A percentile compares a stretch with the other conserved stretches of the same genome.
Evolutionary conservation across 2,797 vertebrate species (phyloP).

Genomic region (Notolabrus celidotus): DNA sequence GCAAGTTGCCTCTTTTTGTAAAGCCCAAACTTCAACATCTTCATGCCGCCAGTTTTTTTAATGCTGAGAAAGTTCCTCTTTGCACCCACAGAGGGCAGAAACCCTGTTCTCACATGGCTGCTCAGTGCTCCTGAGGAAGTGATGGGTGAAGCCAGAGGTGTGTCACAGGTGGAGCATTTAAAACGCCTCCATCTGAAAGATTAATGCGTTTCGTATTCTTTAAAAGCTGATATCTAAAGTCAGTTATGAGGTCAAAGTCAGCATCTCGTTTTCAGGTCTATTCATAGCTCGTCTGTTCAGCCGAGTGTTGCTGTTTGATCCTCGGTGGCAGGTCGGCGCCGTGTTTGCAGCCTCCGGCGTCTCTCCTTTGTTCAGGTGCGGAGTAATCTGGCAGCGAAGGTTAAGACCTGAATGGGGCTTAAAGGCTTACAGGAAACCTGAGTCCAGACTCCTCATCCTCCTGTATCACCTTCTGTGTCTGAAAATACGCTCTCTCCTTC

Average conservation of each 20-base stretch:
- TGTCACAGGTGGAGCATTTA: too few species aligned
- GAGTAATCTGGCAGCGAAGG: slow-evolving; percentile 56
- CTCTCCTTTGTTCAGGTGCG: slow-evolving; percentile 43
- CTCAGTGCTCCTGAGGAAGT: too few species aligned
- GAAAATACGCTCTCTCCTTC: slow-evolving; percentile 17
- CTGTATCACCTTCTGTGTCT: slow-evolving; percentile 50
- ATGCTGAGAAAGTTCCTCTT: too few species aligned
- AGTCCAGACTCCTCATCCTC: slow-evolving; percentile 43
- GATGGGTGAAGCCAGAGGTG: too few species aligned
- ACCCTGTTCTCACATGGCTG: too few species aligned
- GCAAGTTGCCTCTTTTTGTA: too few species aligned
- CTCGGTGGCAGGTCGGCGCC: slow-evolving; percentile 16
- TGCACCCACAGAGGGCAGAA: too few species aligned
- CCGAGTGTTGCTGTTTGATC: slow-evolving; percentile 46
- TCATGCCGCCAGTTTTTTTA: too few species aligned
- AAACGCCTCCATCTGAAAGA: too few species aligned
- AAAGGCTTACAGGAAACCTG: slow-evolving; percentile 75
- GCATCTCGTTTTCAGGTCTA: slow-evolving; percentile 13
- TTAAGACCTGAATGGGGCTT: slow-evolving; percentile 67
- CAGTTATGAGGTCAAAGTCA: slow-evolving; percentile 5
- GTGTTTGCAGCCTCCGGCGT: slow-evolving; percentile 28
- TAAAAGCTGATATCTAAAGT: not conserved
- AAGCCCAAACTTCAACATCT: too few species aligned
- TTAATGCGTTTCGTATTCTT: not conserved
- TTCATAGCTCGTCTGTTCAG: not conserved